These are phyloP conservation scores for Lasioglossum vierecki DNA, from an alignment of 2,888 invertebrate genomes.

Conservation along the genomic window DNA sequence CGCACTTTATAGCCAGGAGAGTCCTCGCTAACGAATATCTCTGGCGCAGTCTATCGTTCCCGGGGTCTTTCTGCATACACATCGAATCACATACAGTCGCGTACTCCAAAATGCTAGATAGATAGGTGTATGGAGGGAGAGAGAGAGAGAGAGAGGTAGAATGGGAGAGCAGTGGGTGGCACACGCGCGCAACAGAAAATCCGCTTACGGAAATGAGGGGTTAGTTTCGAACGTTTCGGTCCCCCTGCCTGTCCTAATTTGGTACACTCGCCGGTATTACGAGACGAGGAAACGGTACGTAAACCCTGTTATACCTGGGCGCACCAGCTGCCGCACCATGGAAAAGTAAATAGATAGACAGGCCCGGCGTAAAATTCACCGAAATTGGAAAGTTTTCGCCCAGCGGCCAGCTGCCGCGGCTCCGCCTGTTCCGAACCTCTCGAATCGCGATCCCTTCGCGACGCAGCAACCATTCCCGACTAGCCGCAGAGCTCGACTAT, in stretches of 20 bases:
- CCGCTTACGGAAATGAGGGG: constrained; percentile 67
- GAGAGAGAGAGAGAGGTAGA: background rate
- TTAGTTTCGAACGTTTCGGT: constrained; percentile 68
- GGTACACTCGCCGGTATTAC: constrained; percentile 54
- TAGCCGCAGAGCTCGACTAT: constrained; percentile 19
- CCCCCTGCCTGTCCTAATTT: constrained; percentile 59
- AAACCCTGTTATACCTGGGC: constrained; percentile 54
- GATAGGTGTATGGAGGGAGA: background rate
- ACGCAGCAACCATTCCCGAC: constrained; percentile 1
- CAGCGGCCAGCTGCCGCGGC: constrained; percentile 40
- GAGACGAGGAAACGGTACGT: constrained; percentile 49
- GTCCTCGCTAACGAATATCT: constrained; percentile 54
- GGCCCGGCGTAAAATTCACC: constrained; percentile 63
- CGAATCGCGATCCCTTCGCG: constrained; percentile 18
- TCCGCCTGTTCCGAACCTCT: constrained; percentile 1
- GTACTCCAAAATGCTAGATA: background rate
- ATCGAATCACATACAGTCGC: background rate
- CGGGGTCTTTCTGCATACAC: constrained; percentile 20
- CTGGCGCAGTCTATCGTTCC: constrained; percentile 41
- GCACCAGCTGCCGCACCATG: constrained; percentile 59
- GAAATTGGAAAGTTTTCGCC: constrained; percentile 65
- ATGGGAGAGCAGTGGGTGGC: background rate
- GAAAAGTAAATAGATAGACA: constrained; percentile 69
- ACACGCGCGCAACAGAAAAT: constrained; percentile 59
- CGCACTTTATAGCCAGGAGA: constrained; percentile 49